These are phyloP conservation scores for Poecilus cupreus DNA, from an alignment of 2,888 invertebrate species.

Conservation along the genomic window DNA sequence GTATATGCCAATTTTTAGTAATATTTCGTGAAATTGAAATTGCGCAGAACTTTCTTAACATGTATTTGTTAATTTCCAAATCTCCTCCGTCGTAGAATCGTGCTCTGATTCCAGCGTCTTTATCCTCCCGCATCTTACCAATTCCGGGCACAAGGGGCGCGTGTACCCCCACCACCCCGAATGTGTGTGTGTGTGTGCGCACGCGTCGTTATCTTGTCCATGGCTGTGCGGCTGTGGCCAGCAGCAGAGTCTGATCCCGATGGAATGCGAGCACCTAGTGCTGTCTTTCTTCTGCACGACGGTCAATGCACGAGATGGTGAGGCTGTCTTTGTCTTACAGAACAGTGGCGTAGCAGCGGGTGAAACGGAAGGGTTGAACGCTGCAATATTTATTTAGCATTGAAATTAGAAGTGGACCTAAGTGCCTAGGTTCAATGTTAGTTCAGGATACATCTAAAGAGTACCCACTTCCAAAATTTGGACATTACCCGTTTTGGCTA, in stretches of 20 bases:
- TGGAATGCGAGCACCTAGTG: constrained; percentile 52
- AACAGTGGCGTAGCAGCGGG: neutral
- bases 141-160: neutral
- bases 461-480: too few relatives aligned
- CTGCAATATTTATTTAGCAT: too few relatives aligned
- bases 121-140: neutral
- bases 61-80: too few relatives aligned
- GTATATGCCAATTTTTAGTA: too few relatives aligned
- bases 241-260: constrained; percentile 46
- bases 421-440: too few relatives aligned
- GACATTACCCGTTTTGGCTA: too few relatives aligned
- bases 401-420: too few relatives aligned
- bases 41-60: too few relatives aligned
- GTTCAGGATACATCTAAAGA: too few relatives aligned
- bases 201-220: neutral
- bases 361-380: too few relatives aligned
- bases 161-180: neutral
- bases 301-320: neutral
- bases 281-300: constrained; percentile 16
- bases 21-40: too few relatives aligned
- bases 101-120: constrained; percentile 9
- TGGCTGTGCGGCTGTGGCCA: constrained; percentile 34
- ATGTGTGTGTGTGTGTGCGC: neutral
- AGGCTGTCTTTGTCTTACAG: neutral
- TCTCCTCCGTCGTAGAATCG: too few relatives aligned